Base-by-base conservation (phyloP, 2,797 vertebrate genomes). In the Avahi laniger region DNA sequence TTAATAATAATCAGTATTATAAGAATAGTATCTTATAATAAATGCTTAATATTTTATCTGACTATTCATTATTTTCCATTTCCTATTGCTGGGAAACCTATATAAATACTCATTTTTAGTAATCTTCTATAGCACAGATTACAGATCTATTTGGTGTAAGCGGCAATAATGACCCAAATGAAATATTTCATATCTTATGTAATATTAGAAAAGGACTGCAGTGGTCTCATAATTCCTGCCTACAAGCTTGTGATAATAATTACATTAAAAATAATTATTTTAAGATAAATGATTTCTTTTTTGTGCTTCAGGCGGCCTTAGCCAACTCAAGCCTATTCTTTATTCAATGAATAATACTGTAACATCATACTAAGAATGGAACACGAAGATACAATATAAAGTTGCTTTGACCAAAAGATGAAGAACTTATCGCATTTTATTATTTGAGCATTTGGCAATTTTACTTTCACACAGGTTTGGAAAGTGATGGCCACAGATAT, bases 381-480 rank as follows among this genome's bases (percentile, higher is more conserved):
- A 38, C 8, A 65, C 85, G 57, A 91, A 80, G 81, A 78, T 59
- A n/a, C 30, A 87, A 57, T 67, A 78, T 22, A 73, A 80, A 69
- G 80, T 57, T 93, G 59, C 87, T 95, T 52, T 91, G 80, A 84
- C 72, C 81, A 93, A 97, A 93, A 96, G 76, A 98, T 97, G 95
- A 98, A 97, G 94, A 98, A 98, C 59, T 84, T 98, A 97, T 97
- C 92, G 98, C 96, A 95, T 24, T 95, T 94, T 93, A 97, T 95
- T 95, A 84, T 95, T 97, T 97, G 93, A 98, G 95, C 91, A 92
- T 92, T 81, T 96, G 96, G 96, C 96, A 98, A 97, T 97, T 97
- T 97, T 96, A 98, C 92, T 97, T 98, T 96, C 95, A 97, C 78
- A 97, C 91, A 98, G 89, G 94, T 97, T 97, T 97, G 98, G 97